phyloP scores from a whole-genome alignment of 2,888 invertebrate genomes.

The Aquatica leii region DNA sequence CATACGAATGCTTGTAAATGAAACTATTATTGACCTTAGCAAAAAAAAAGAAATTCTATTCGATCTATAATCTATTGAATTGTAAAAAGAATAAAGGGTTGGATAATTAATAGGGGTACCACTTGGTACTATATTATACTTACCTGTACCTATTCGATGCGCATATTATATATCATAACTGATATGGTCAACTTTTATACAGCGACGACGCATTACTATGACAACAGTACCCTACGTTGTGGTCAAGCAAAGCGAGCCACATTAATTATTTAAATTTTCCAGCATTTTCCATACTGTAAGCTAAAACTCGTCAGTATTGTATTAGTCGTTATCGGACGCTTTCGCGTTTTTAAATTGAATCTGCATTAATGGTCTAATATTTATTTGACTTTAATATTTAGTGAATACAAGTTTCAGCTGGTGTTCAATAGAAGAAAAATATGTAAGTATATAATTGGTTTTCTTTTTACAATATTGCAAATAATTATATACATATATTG shows the following conservation, averaged over 20 bases:
- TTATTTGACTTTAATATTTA: no score
- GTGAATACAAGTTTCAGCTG: no score
- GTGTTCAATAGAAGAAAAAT: no score
- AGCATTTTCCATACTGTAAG: conserved; percentile 53
- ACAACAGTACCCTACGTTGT: conserved; percentile 50
- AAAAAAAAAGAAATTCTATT: not conserved
- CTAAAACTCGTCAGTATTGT: conserved; percentile 36
- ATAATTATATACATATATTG: no score
- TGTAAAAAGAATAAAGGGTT: conserved; percentile 1
- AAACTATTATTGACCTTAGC: no score
- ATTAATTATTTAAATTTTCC: conserved; percentile 59
- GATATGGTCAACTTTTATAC: conserved; percentile 32
- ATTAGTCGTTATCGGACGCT: conserved; percentile 25
- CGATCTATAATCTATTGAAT: conserved; percentile 3
- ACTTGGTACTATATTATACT: conserved; percentile 11
- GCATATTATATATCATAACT: conserved; percentile 9
- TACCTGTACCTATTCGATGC: not conserved
- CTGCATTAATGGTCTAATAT: no score
- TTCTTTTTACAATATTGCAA: no score
- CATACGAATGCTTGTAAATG: no score
- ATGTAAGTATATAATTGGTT: no score
- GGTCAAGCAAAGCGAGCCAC: conserved; percentile 46
- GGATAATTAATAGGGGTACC: conserved; percentile 9
- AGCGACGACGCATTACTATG: conserved; percentile 54
- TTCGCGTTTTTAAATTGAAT: conserved; percentile 14